A percentile compares a stretch with the other conserved stretches of the same genome.
These are phyloP conservation scores for Enteromius treurensis DNA, from an alignment of 2,797 vertebrate species.

Conservation along the genomic window DNA sequence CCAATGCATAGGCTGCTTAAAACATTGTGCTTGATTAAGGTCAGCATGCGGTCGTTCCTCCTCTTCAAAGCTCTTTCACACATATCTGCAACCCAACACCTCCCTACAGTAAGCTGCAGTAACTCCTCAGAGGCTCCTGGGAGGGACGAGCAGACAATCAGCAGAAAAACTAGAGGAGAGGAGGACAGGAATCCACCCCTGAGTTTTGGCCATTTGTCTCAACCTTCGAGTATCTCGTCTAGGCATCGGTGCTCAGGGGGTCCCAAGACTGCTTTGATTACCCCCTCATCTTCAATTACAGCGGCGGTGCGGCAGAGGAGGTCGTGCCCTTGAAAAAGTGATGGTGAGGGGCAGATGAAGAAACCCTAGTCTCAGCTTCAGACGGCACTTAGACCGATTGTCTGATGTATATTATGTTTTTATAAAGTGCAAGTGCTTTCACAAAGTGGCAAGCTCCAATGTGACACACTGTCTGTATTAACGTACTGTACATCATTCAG, in stretches of 20 bases:
- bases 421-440: background rate
- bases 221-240: conserved; percentile 1
- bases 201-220: conserved; percentile 20
- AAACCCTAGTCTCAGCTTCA: conserved; percentile 18
- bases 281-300: conserved; percentile 48
- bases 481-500: background rate
- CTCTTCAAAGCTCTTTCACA: conserved; percentile 15
- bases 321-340: conserved; percentile 55
- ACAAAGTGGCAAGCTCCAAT: background rate
- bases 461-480: background rate
- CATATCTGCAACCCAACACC: conserved; percentile 20
- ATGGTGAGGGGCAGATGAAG: conserved; percentile 14
- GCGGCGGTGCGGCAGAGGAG: conserved; percentile 21
- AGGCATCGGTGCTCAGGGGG: conserved; percentile 41
- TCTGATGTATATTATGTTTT: background rate
- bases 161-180: conserved; percentile 21
- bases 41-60: background rate
- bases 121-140: conserved; percentile 37
- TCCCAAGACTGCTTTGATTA: conserved; percentile 56
- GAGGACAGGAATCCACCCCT: conserved; percentile 40
- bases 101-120: conserved; percentile 55
- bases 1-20: background rate
- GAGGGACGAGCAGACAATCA: conserved; percentile 3
- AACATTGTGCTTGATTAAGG: background rate
- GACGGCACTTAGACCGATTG: background rate